These are phyloP conservation scores for Apodemia mormo DNA, from an alignment of 2,888 invertebrate species.

Conservation along the genomic window DNA sequence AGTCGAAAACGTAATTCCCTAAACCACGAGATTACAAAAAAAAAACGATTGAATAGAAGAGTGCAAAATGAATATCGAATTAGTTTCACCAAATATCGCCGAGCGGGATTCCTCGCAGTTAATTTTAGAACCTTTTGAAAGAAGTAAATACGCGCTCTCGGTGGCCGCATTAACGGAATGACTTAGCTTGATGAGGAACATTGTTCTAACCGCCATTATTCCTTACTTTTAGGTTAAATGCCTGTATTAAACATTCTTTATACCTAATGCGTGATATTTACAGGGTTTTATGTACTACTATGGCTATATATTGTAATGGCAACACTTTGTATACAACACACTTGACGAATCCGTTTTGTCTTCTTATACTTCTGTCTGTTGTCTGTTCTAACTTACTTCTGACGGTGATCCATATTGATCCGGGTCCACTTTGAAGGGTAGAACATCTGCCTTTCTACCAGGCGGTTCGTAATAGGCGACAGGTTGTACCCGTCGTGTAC, in stretches of 20 bases:
- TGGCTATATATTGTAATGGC: background rate
- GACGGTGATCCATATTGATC: too few relatives aligned
- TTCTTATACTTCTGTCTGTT: too few relatives aligned
- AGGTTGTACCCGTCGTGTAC: too few relatives aligned
- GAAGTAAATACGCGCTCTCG: constrained; percentile 15
- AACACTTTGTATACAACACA: background rate
- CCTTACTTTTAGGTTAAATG: background rate
- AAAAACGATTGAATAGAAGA: too few relatives aligned
- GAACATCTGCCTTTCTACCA: too few relatives aligned
- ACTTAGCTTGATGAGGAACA: constrained; percentile 15
- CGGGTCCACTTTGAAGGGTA: too few relatives aligned
- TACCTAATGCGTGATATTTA: background rate
- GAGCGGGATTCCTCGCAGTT: background rate
- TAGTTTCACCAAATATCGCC: background rate
- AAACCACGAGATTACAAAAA: too few relatives aligned
- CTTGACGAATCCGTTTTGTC: too few relatives aligned
- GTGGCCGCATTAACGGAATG: constrained; percentile 9
- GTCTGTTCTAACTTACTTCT: too few relatives aligned
- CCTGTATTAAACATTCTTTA: constrained; percentile 3
- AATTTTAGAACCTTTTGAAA: constrained; percentile 5
- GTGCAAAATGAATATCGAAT: too few relatives aligned
- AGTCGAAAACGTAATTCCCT: too few relatives aligned
- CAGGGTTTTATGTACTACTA: background rate
- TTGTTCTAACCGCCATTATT: constrained; percentile 14
- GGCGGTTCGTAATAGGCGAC: too few relatives aligned